These are phyloP conservation scores for Drosophila pandora DNA, from an alignment of 1,140 invertebrate species.

Conservation along the genomic window DNA sequence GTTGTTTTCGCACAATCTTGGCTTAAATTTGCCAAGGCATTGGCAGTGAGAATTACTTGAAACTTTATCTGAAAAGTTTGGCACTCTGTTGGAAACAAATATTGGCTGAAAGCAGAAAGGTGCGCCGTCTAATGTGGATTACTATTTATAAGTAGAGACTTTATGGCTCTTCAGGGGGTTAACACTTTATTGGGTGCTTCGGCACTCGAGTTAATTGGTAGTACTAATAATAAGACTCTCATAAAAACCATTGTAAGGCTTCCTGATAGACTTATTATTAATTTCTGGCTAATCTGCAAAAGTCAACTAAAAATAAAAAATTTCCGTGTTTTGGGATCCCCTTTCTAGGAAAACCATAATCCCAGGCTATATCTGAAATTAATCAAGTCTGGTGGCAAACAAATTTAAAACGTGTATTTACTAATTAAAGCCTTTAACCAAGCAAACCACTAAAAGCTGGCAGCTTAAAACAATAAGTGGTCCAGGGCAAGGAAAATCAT, in stretches of 20 bases:
- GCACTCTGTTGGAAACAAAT: background rate
- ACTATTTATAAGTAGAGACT: slow-evolving; percentile 17
- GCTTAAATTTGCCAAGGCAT: slow-evolving; percentile 5
- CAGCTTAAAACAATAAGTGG: slow-evolving; percentile 37
- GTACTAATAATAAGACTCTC: background rate
- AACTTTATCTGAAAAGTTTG: slow-evolving; percentile 23
- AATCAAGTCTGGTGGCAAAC: background rate
- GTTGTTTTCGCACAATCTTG: slow-evolving; percentile 10
- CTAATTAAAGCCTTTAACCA: slow-evolving; percentile 41
- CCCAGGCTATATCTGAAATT: background rate
- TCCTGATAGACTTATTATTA: background rate
- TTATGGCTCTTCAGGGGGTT: slow-evolving; percentile 21
- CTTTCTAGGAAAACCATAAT: background rate
- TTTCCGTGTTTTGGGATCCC: background rate
- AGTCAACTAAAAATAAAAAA: background rate
- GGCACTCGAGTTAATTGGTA: slow-evolving; percentile 14
- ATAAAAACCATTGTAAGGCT: background rate
- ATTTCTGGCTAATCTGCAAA: background rate
- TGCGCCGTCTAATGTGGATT: background rate
- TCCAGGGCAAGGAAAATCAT: slow-evolving; percentile 46
- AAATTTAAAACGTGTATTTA: slow-evolving; percentile 44
- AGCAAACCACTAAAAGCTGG: slow-evolving; percentile 29
- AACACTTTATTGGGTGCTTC: slow-evolving; percentile 11
- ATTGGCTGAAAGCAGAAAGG: background rate
- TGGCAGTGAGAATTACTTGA: background rate